phyloP scores from a whole-genome alignment of 2,888 invertebrate genomes.

The Thymelicus lineola region DNA sequence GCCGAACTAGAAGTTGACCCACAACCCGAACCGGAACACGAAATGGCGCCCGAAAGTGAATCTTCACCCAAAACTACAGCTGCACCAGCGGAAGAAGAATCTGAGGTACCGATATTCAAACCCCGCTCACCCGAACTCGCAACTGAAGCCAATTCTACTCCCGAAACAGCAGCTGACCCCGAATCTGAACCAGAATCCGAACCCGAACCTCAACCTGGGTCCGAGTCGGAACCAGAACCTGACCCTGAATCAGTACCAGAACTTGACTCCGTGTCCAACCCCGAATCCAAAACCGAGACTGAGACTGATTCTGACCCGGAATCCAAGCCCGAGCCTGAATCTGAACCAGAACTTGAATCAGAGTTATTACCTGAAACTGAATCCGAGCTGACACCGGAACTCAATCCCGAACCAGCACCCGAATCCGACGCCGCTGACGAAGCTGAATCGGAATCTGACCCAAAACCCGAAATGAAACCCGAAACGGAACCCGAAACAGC shows the following conservation, averaged over 20 bases:
- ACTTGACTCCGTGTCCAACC: not conserved
- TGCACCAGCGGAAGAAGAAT: not conserved
- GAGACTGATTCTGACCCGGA: not conserved
- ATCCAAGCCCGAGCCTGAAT: not conserved
- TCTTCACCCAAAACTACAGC: not conserved
- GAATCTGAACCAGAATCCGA: not conserved
- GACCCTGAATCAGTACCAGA: not conserved
- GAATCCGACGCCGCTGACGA: not conserved
- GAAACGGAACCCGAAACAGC: constrained; percentile 6
- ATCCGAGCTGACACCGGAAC: not conserved
- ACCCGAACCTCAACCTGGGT: not conserved
- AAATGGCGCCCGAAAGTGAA: not conserved
- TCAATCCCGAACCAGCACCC: not conserved
- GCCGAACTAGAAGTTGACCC: not conserved
- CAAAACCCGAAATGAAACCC: constrained; percentile 1
- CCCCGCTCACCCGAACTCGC: not conserved
- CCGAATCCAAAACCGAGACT: not conserved
- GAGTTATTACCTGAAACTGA: too few species aligned
- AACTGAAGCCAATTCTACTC: not conserved
- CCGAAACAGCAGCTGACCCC: not conserved
- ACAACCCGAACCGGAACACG: constrained; percentile 1
- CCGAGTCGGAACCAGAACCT: not conserved
- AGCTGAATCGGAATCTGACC: not conserved
- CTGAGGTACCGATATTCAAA: not conserved
- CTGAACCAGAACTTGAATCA: not conserved